Base-by-base conservation (phyloP, 2,888 invertebrate genomes). In the Eupithecia centaureata region DNA sequence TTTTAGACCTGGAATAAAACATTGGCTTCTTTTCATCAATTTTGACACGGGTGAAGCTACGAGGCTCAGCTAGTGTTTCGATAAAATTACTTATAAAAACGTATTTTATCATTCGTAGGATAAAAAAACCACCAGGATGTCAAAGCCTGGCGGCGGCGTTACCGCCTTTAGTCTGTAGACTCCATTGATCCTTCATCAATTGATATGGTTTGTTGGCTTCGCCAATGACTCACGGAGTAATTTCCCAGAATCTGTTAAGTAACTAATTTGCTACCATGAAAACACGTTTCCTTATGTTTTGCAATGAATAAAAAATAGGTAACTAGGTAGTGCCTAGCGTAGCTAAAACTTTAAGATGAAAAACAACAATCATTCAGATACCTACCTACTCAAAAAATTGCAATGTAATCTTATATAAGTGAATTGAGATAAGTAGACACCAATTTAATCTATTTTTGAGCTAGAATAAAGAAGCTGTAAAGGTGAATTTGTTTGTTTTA, bases 221-320 rank as follows among this genome's bases (percentile, higher is more conserved):
- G 30, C 18, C 15, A 56, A 56, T 56, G 28, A 28, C 27, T 56
- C 22, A 47, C 22, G 12, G 22, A 47, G 47, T 47, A 18, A 47
- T 22, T 30, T 56, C 54, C 28, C 28, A 28, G 54, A 28, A 28
- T 8, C 54, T n/a, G 42, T 38, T n/a, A 38, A 25, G 54, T 54
- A 54, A 54, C 27, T n/a, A 54, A 27, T 56, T 52, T 28, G 28
- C 28, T 7, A 28, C 18, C 30, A 18, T 30, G 54, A 56, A 56
- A 30, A 18, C 8, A 56, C n/a, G 54, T 28, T 56, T 76, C 38
- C 35, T 30, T 68, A 33, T 33, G 54, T 56, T 78, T 78, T 73
- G 74, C 73, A 63, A 61, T 33, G 25, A 32, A 65, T 32, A 73
- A 75, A 75, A 75, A 69, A 59, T 15, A 30, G 32, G 18, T 42